phyloP scores from a whole-genome alignment of 2,113 vertebrate genomes.

The Chlorodrepanis virens region DNA sequence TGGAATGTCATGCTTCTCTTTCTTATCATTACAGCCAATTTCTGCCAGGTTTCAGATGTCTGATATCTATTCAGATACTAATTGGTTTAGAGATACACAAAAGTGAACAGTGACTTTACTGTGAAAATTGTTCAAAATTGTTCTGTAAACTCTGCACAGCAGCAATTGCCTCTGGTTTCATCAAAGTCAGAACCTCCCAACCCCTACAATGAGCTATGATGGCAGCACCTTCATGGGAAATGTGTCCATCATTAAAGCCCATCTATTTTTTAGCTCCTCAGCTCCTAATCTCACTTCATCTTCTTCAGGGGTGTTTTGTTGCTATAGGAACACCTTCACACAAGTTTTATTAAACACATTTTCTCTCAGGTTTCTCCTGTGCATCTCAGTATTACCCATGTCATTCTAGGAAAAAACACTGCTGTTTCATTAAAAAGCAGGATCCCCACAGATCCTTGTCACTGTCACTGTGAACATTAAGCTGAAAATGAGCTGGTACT shows the following conservation, averaged over 20 bases:
- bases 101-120: background rate
- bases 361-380: background rate
- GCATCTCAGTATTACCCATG: background rate
- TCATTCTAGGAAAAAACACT: background rate
- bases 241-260: background rate
- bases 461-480: background rate
- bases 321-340: background rate
- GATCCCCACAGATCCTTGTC: background rate
- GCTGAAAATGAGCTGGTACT: background rate
- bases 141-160: background rate
- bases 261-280: background rate
- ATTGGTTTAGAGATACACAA: background rate
- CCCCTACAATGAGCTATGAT: background rate
- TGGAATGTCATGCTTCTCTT: background rate
- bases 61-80: background rate
- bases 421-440: background rate
- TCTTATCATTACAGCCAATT: background rate
- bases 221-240: background rate
- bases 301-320: background rate
- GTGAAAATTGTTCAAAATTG: background rate
- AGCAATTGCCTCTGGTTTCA: background rate
- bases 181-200: background rate
- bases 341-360: background rate
- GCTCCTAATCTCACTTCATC: background rate
- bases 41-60: background rate